Conservation (phyloP, 2,888 invertebrate genomes). For the Microctonus brassicae region DNA sequence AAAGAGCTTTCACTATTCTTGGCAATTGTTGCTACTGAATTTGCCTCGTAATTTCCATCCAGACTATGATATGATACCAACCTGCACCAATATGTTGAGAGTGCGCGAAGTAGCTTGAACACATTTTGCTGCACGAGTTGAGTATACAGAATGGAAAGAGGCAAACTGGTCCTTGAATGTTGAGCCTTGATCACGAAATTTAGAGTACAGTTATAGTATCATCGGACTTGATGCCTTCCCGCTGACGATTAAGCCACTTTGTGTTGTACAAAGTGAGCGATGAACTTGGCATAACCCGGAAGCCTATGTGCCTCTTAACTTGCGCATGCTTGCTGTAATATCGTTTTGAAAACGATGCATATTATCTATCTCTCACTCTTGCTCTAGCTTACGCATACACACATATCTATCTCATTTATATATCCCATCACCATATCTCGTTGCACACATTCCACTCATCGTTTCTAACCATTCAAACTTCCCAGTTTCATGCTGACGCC, state of each 20-base stretch:
- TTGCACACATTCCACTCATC: background rate
- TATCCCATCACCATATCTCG: background rate
- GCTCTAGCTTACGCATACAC: background rate
- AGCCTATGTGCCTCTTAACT: background rate
- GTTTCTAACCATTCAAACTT: background rate
- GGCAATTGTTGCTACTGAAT: constrained; percentile 44
- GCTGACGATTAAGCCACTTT: constrained; percentile 28
- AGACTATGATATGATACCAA: background rate
- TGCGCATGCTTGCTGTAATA: background rate
- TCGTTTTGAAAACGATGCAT: background rate
- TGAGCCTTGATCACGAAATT: constrained; percentile 53
- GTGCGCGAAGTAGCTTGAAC: constrained; percentile 10
- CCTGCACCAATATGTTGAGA: background rate
- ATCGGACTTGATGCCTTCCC: background rate
- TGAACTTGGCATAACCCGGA: background rate
- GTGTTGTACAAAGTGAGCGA: constrained; percentile 20
- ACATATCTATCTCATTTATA: background rate
- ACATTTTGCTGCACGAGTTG: constrained; percentile 6
- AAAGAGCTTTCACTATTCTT: constrained; percentile 56
- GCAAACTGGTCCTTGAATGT: constrained; percentile 51
- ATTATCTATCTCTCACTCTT: background rate
- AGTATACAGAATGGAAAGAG: constrained; percentile 32
- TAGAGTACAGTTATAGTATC: constrained; percentile 40
- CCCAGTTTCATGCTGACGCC: background rate
- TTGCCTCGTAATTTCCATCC: constrained; percentile 16